These are phyloP conservation scores for Spheniscus mendiculus DNA, from an alignment of 2,113 vertebrate species.

Conservation along the genomic window DNA sequence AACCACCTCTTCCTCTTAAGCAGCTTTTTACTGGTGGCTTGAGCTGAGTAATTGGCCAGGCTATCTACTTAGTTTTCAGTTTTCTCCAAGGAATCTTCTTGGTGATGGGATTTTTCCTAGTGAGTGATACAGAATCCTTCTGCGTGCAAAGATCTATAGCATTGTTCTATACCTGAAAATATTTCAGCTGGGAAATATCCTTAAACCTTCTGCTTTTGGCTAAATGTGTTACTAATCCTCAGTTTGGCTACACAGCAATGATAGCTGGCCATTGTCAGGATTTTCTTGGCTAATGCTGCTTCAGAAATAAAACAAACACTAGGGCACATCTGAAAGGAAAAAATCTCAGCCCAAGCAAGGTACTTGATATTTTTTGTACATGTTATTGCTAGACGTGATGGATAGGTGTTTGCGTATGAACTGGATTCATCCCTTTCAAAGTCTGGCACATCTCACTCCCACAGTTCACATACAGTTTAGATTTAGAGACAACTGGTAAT, in stretches of 20 bases:
- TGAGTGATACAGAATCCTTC: background rate
- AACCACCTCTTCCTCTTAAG: background rate
- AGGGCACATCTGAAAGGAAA: background rate
- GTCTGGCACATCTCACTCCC: background rate
- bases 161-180: constrained; percentile 39
- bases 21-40: background rate
- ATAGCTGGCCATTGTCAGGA: background rate
- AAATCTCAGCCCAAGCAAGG: background rate
- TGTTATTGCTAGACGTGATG: background rate
- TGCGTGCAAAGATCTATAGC: background rate
- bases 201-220: constrained; percentile 24
- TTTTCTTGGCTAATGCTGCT: background rate
- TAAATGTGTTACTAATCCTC: constrained; percentile 20
- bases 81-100: background rate
- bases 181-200: background rate
- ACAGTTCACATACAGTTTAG: background rate
- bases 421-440: background rate
- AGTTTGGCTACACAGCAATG: background rate
- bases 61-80: background rate
- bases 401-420: background rate
- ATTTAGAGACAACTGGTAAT: background rate
- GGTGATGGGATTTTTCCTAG: background rate
- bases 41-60: background rate
- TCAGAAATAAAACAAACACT: background rate
- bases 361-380: background rate